These are phyloP conservation scores for Spinus pinus DNA, from an alignment of 2,797 vertebrate species.

Conservation along the genomic window DNA sequence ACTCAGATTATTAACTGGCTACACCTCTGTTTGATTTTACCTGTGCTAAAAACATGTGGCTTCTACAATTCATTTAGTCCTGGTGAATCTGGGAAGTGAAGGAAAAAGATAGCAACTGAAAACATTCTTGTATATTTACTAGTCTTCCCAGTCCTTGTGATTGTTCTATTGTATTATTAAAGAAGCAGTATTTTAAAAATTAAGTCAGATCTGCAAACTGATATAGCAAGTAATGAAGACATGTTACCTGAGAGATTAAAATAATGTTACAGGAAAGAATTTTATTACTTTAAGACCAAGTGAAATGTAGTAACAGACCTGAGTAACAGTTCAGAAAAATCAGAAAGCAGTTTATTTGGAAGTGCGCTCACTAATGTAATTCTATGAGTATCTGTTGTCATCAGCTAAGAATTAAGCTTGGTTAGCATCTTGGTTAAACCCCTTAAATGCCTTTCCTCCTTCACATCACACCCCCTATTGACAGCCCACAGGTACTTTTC, in stretches of 20 bases:
- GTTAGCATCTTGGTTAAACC: neutral
- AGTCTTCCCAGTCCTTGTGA: neutral
- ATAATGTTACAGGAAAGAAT: neutral
- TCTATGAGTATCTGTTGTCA: neutral
- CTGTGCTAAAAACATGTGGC: slow-evolving; percentile 9
- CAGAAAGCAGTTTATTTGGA: neutral
- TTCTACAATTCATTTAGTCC: slow-evolving; percentile 25
- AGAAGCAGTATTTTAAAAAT: neutral
- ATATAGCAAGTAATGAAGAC: neutral
- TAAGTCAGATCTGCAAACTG: neutral
- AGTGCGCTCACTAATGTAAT: neutral
- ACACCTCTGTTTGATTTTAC: neutral
- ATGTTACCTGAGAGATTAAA: neutral
- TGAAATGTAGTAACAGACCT: neutral
- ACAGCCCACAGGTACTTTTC: slow-evolving; percentile 49
- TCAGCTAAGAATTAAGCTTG: neutral
- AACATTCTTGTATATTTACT: neutral
- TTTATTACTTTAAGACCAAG: neutral
- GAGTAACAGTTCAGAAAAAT: neutral
- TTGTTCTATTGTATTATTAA: neutral
- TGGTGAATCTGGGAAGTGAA: slow-evolving; percentile 6
- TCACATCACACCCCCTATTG: slow-evolving; percentile 50
- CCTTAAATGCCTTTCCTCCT: slow-evolving; percentile 22
- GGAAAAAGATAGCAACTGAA: neutral
- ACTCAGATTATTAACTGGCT: neutral